phyloP scores from a whole-genome alignment of 1,140 invertebrate species.

The Zelostemma sp. region DNA sequence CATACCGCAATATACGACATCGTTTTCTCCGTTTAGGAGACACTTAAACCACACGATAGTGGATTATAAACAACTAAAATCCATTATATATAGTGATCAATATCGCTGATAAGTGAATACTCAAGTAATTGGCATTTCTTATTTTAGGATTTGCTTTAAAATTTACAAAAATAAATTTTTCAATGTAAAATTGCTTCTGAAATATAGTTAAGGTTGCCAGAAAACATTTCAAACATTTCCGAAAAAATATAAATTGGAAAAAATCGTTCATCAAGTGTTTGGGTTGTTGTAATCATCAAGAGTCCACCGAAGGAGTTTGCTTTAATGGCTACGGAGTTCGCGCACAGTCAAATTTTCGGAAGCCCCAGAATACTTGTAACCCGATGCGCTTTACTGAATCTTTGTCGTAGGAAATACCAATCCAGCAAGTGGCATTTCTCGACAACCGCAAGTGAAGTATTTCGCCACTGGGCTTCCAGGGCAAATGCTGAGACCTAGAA shows the following conservation, averaged over 20 bases:
- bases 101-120: too few species aligned
- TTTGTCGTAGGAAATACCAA: constrained; percentile 40
- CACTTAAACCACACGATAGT: too few species aligned
- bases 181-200: too few species aligned
- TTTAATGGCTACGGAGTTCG: constrained; percentile 41
- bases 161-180: too few species aligned
- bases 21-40: too few species aligned
- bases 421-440: constrained; percentile 35
- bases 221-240: background rate
- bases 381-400: constrained; percentile 42
- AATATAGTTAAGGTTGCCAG: background rate
- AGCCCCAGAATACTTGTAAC: constrained; percentile 43
- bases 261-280: constrained; percentile 46
- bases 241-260: constrained; percentile 1
- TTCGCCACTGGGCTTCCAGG: constrained; percentile 39
- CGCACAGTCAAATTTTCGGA: constrained; percentile 46
- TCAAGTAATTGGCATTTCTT: too few species aligned
- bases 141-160: background rate
- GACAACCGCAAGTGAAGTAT: constrained; percentile 41
- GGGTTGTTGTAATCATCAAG: constrained; percentile 38
- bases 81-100: too few species aligned
- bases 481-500: background rate
- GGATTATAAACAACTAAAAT: too few species aligned
- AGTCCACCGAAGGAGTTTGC: constrained; percentile 38
- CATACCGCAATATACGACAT: too few species aligned